Base-by-base conservation (phyloP, 2,888 invertebrate species). In the Drosophila nigricruria region DNA sequence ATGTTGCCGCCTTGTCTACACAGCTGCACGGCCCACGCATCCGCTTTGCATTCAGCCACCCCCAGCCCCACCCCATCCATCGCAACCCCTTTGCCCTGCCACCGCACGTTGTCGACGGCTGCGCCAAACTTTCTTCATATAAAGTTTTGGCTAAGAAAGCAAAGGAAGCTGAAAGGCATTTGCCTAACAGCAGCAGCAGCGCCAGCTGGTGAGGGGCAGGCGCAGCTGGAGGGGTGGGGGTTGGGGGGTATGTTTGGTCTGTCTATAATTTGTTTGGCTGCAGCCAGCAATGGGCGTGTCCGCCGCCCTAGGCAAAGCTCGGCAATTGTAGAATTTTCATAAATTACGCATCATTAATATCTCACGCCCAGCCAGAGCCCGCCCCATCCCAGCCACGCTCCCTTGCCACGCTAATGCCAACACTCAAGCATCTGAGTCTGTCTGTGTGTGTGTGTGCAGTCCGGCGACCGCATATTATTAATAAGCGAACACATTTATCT, bases 281-380 rank as follows among this genome's bases (percentile, higher is more conserved):
- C 73, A 73, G 60, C 42, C 69, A 64, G 34, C 36, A 18, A n/a
- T 59, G 70, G 64, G 77, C 62, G 77, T 70, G 60, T 45, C 57
- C 60, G 20, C 56, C 59, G 43, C 56, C 30, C 23, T 27, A 20
- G 49, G 45, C 40, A 18, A 1, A 12, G 53, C 53, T 5, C 18
- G 60, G 82, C 87, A 87, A 87, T 84, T 87, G 87, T 87, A 87
- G 81, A 84, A 85, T 88, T 84, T 88, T 84, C 84, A 85, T 85
- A 84, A 84, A 85, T 85, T 85, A 79, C 81, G 81, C 88, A 62
- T 79, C 88, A 84, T 84, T 84, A 88, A 84, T 88, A 88, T 82
- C 71, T 72, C 62, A 72, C 73, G 78, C 71, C 25, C 38, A 52
- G 38, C 58, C 43, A 40, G n/a, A 20, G 20, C 23, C 23, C 43